Evolutionary conservation across 2,888 invertebrate genomes (phyloP), one percentile per base, ranked within the genome.

Genomic region (Noctua janthina): DNA sequence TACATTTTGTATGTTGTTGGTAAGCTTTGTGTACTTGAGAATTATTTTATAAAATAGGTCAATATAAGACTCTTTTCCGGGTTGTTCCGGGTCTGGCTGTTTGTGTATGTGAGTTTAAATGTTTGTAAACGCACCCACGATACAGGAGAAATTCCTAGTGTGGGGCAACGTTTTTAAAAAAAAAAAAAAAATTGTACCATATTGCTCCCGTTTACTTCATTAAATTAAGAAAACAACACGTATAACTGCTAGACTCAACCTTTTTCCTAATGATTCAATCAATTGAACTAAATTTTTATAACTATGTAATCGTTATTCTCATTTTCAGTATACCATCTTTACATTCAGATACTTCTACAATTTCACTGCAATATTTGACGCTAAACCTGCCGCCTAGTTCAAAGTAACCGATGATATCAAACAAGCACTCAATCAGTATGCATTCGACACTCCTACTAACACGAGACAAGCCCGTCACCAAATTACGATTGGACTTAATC

Each of bases 391-490:
- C 20, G 5, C 64, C 35, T 54, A 35, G 64, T 66, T 67, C 56
- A 54, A 86, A 76, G 29, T 62, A 73, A 59, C 59, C 23, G 59
- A 76, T 82, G 46, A 73, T 74, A 81, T 73, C 56, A 62, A 59
- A 82, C 86, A 62, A 83, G 43, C n/a, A 10, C 72, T 17, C 66
- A 78, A 87, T 87, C 68, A 83, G 59, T 73, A 84, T 75, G 74
- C 74, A 17, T 77, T 67, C 49, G n/a, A 71, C 54, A 56, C 56
- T 81, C 15, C 54, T 70, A 62, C 35, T 35, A 86, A 68, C 74
- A 74, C 46, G 72, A 54, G 66, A 75, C 74, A 68, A 74, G 73
- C 59, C 49, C 83, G 35, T 86, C 71, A 86, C 70, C 69, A 83
- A 84, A 87, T 79, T 79, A 75, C 84, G 49, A 54, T 62, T 23